These are phyloP conservation scores for Champsocephalus esox DNA, from an alignment of 2,797 vertebrate genomes.

Conservation along the genomic window DNA sequence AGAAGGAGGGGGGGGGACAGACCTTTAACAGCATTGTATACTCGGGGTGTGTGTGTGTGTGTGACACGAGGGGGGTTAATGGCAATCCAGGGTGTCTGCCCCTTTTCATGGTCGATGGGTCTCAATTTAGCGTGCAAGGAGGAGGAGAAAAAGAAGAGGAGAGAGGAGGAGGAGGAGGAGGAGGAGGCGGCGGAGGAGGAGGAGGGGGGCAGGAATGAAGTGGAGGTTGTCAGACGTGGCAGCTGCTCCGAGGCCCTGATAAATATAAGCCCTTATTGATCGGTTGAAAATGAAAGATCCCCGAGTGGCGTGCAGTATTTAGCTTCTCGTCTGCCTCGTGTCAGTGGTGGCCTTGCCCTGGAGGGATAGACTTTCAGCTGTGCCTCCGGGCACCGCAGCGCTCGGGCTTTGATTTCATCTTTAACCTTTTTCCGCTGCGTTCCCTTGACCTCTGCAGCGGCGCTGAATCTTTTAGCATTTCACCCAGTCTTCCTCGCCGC, in stretches of 20 bases:
- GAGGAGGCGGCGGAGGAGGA: slow-evolving; percentile 39
- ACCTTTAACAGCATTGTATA: slow-evolving; percentile 93
- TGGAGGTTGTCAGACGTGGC: slow-evolving; percentile 99
- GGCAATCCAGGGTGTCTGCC: slow-evolving; percentile 78
- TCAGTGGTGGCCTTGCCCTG: slow-evolving; percentile 95
- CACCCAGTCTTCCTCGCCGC: slow-evolving; percentile 55
- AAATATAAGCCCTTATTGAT: slow-evolving; percentile 99
- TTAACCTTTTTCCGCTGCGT: slow-evolving; percentile 96
- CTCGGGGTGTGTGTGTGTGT: slow-evolving; percentile 66
- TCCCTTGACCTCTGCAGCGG: slow-evolving; percentile 95
- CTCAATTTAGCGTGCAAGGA: slow-evolving; percentile 87
- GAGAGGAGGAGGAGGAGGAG: slow-evolving; percentile 57
- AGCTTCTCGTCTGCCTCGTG: slow-evolving; percentile 95
- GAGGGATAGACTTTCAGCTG: slow-evolving; percentile 96
- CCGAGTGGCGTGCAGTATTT: slow-evolving; percentile 97
- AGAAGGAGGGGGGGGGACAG: slow-evolving; percentile 76
- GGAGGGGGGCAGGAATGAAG: slow-evolving; percentile 93
- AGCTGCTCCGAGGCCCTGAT: slow-evolving; percentile 98
- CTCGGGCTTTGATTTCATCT: slow-evolving; percentile 96
- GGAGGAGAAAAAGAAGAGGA: slow-evolving; percentile 60
- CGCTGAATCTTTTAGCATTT: slow-evolving; percentile 93
- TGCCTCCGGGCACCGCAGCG: slow-evolving; percentile 81
- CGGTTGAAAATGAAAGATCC: slow-evolving; percentile 99
- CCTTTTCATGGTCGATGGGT: slow-evolving; percentile 87
- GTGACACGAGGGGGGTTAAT: slow-evolving; percentile 77